Base-by-base conservation (phyloP, 2,888 invertebrate genomes). In the Hemaris fuciformis region DNA sequence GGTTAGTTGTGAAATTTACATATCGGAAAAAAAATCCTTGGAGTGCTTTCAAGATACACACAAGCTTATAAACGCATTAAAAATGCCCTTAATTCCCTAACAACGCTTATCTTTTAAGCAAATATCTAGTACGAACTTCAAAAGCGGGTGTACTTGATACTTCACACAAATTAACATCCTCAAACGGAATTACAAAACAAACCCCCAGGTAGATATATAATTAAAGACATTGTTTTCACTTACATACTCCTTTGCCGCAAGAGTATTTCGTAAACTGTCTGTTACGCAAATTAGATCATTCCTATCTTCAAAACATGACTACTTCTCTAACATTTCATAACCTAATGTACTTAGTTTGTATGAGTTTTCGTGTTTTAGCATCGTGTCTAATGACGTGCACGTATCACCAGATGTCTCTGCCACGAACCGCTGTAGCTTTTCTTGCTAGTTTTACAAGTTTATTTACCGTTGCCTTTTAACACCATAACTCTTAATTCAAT, bases 401-500 rank as follows among this genome's bases (percentile, higher is more conserved):
- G 66, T 70, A 61, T 27, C 25, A 15, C 41, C 57, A 61, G 65
- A 62, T 68, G 65, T 65, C 65, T 61, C 59, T 48, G 58, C 61
- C 64, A 65, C 46, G 62, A 60, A 31, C 42, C 56, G 59, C 63
- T 64, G 43, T 60, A 57, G 63, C 65, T 66, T 67, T 75, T 75
- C 69, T 72, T 70, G 68, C 66, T 34, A 61, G 46, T 62, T 64
- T 58, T 18, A 62, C 64, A 56, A 60, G 62, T 57, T 25, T 65
- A 59, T 15, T 0, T 43, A 20, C 27, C 10, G 20, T 31, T 20
- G 1, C 27, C 31, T n/a, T n/a, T 2, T 22, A 13, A 18, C 13
- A 27, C 25, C 8, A 43, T 31, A 31, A 7, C 38, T 15, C 34
- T 61, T 57, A 57, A 20, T 3, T 20, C 60, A 22, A 43, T 20